Evolutionary conservation across 37 sponge, comb jelly and placozoan species (phyloP).

Genomic region (Tethya wilhelma): DNA sequence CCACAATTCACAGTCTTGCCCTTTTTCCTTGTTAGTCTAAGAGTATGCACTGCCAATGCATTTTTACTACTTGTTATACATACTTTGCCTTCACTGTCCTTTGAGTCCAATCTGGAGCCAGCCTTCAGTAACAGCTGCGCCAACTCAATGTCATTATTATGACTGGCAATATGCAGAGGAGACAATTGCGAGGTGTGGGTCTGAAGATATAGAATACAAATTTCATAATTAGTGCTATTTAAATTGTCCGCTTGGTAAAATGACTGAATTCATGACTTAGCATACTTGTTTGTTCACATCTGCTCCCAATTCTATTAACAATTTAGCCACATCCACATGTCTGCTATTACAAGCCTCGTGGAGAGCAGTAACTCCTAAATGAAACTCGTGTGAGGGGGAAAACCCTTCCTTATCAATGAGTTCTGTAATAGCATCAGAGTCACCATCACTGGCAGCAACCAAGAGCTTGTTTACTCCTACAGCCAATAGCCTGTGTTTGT

Average conservation of each 20-base stretch:
- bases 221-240: too few species aligned
- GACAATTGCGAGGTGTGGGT: constrained; percentile 35
- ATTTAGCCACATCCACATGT: constrained; percentile 16
- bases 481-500: constrained; percentile 75
- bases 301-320: constrained; percentile 41
- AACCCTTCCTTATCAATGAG: constrained; percentile 47
- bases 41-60: too few species aligned
- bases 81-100: constrained; percentile 77
- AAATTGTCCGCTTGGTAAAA: too few species aligned
- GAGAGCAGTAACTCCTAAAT: constrained; percentile 62
- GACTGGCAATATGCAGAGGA: constrained; percentile 74
- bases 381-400: constrained; percentile 45
- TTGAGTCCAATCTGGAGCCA: constrained; percentile 71
- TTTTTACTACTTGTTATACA: too few species aligned
- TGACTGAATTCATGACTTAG: too few species aligned
- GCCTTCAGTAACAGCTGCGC: constrained; percentile 45
- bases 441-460: constrained; percentile 55
- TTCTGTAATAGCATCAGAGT: constrained; percentile 12
- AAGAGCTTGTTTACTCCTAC: constrained; percentile 51
- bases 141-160: constrained; percentile 31
- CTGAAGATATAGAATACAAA: too few species aligned
- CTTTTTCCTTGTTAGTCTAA: too few species aligned
- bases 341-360: constrained; percentile 74
- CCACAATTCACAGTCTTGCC: too few species aligned
- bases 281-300: constrained; percentile 67